These are phyloP conservation scores for Notolepis coatsorum DNA, from an alignment of 2,797 vertebrate genomes.

Conservation along the genomic window DNA sequence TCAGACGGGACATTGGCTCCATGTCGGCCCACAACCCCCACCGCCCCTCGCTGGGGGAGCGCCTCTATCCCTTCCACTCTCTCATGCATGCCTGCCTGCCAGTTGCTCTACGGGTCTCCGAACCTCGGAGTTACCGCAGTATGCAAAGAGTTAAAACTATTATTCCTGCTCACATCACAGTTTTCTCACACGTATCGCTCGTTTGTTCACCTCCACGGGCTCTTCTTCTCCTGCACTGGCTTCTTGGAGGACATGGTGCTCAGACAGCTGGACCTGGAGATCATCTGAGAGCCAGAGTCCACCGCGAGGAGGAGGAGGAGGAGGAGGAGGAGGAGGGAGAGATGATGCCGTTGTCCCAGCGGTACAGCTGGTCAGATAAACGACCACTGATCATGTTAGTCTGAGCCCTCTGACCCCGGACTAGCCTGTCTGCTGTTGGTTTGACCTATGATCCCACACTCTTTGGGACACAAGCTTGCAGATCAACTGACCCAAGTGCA, in stretches of 20 bases:
- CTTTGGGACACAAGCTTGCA: constrained; percentile 53
- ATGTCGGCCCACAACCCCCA: constrained; percentile 79
- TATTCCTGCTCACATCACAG: constrained; percentile 59
- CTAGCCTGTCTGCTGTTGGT: constrained; percentile 75
- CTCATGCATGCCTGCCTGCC: constrained; percentile 65
- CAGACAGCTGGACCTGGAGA: constrained; percentile 1
- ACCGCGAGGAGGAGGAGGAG: constrained; percentile 24
- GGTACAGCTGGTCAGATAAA: constrained; percentile 68
- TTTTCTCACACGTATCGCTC: background rate
- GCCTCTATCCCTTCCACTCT: constrained; percentile 64
- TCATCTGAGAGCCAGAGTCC: constrained; percentile 48
- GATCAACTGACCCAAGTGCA: constrained; percentile 36
- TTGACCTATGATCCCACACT: constrained; percentile 78
- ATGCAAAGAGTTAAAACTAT: constrained; percentile 71
- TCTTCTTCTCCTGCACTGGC: background rate
- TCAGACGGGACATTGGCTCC: constrained; percentile 94
- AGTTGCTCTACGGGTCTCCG: constrained; percentile 39
- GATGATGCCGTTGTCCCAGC: constrained; percentile 38
- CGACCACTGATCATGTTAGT: constrained; percentile 77
- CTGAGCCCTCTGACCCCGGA: constrained; percentile 72
- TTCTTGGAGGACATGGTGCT: too few species aligned
- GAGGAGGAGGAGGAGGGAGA: constrained; percentile 21
- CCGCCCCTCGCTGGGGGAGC: constrained; percentile 66
- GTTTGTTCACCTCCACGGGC: background rate
- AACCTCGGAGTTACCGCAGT: constrained; percentile 33